Conservation (phyloP, 2,113 vertebrate species). For the Chauna torquata region DNA sequence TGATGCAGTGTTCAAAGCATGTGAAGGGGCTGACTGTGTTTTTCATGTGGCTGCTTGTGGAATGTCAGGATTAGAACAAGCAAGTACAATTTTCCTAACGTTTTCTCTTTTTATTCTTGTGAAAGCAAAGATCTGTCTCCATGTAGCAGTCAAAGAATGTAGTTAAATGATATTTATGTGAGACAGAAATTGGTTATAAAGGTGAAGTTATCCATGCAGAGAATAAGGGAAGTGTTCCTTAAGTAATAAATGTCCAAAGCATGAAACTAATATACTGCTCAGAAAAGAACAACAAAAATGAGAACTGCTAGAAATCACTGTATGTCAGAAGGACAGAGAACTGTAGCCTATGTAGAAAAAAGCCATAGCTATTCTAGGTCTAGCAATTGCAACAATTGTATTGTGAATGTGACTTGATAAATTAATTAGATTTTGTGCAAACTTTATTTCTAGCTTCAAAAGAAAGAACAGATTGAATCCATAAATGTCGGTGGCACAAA, state of each 20-base stretch:
- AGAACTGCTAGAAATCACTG: neutral
- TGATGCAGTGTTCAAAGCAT: constrained; percentile 80
- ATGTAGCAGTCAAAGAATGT: neutral
- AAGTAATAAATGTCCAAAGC: neutral
- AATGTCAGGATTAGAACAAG: constrained; percentile 91
- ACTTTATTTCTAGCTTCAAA: constrained; percentile 80
- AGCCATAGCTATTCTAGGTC: neutral
- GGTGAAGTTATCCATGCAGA: neutral
- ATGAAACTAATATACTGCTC: neutral
- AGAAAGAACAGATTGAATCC: constrained; percentile 87
- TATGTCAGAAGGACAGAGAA: neutral
- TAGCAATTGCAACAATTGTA: neutral
- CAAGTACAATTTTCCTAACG: constrained; percentile 52
- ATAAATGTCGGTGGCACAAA: constrained; percentile 91
- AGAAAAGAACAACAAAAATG: neutral
- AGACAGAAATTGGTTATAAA: neutral
- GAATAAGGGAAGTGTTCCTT: neutral
- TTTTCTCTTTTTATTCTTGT: neutral
- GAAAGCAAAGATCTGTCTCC: neutral
- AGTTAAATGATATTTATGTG: neutral
- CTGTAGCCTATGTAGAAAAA: neutral
- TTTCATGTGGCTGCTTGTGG: constrained; percentile 93
- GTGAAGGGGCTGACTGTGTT: constrained; percentile 87
- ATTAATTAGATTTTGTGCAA: neutral
- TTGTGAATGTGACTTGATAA: neutral